Evolutionary conservation across 2,797 vertebrate genomes (phyloP).

Genomic region (Chrosomus eos): DNA sequence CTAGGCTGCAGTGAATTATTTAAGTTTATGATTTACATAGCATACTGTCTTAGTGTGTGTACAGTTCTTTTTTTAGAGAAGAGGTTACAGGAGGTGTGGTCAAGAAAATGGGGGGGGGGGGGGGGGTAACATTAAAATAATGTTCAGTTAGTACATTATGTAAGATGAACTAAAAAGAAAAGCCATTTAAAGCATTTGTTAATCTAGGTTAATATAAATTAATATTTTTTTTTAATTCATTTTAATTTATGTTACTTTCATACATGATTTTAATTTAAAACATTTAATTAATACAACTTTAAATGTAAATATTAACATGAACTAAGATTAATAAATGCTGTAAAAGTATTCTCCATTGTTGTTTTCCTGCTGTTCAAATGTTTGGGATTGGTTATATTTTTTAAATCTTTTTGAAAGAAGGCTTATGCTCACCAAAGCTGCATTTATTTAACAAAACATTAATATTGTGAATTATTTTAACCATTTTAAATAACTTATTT

Average conservation of each 20-base stretch:
- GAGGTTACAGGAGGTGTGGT: conserved; percentile 11
- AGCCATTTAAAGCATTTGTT: not conserved
- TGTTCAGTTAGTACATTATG: not conserved
- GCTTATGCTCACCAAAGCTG: no score
- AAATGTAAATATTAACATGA: not conserved
- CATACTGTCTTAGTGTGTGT: conserved; percentile 13
- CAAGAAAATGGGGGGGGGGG: no score
- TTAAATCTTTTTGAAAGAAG: no score
- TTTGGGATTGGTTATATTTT: no score
- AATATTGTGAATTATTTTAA: no score
- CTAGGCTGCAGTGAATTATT: conserved; percentile 32
- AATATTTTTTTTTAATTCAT: not conserved
- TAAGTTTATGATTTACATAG: conserved; percentile 43
- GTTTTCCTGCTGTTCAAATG: no score
- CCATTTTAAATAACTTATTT: not conserved
- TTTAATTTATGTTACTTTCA: not conserved
- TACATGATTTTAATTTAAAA: not conserved
- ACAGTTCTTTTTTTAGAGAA: not conserved
- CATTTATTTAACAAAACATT: no score
- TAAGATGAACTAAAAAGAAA: not conserved
- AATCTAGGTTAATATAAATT: no score
- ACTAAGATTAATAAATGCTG: not conserved
- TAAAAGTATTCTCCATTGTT: not conserved
- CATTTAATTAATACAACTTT: not conserved
- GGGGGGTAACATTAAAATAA: not conserved